Conservation (phyloP, 2,888 invertebrate species). For the Rotaria sp. region DNA sequence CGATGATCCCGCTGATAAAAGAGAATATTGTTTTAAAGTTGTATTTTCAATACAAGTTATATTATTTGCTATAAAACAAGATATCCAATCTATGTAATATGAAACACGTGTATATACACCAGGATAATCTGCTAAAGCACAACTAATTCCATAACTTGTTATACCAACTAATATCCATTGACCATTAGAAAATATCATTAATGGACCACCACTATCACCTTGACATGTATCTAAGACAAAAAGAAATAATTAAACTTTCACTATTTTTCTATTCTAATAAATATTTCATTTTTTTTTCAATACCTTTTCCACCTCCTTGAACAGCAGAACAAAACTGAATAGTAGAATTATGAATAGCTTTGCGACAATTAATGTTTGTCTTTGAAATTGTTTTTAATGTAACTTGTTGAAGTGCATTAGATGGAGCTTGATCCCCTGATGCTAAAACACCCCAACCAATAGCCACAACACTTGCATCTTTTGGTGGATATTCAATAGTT, state of each 20-base stretch:
- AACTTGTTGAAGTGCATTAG: not conserved
- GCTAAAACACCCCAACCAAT: not conserved
- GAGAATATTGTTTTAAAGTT: not conserved
- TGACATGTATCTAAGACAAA: not conserved
- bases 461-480: not conserved
- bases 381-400: not conserved
- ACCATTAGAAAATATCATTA: not conserved
- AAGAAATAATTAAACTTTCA: not conserved
- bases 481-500: not conserved
- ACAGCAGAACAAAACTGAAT: not conserved
- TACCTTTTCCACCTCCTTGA: not conserved
- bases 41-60: not conserved
- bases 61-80: not conserved
- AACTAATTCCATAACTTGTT: conserved; percentile 9
- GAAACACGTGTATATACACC: conserved; percentile 1
- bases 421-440: not conserved
- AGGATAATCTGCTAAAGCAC: not conserved
- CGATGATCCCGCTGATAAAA: not conserved
- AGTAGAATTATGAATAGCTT: not conserved
- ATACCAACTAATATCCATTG: not conserved
- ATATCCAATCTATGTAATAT: conserved; percentile 1
- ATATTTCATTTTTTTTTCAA: not conserved
- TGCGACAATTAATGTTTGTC: not conserved
- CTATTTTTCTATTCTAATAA: not conserved
- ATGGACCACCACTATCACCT: conserved; percentile 28